These are phyloP conservation scores for Scytalopus superciliaris DNA, from an alignment of 2,113 vertebrate genomes.

Conservation along the genomic window DNA sequence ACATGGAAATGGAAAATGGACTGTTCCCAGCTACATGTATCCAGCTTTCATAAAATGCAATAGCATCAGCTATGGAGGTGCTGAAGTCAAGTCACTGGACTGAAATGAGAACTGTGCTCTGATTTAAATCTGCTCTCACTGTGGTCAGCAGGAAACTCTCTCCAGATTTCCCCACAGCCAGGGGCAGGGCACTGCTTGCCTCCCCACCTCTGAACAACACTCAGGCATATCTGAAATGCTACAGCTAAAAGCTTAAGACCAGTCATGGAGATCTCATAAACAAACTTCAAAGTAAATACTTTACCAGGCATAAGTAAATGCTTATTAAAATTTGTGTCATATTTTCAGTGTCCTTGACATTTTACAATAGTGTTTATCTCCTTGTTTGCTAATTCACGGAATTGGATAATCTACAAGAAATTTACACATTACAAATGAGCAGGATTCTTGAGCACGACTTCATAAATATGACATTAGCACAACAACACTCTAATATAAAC, in stretches of 20 bases:
- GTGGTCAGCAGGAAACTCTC: neutral
- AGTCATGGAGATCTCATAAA: neutral
- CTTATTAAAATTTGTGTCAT: neutral
- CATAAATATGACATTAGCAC: neutral
- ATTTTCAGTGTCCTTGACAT: slow-evolving; percentile 8
- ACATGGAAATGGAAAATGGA: neutral
- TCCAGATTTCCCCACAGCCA: neutral
- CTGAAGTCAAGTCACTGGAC: neutral
- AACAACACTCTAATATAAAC: neutral
- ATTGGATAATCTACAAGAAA: neutral
- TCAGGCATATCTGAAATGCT: neutral
- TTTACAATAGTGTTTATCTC: slow-evolving; percentile 15
- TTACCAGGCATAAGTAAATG: neutral
- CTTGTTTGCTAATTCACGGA: neutral
- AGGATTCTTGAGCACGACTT: neutral
- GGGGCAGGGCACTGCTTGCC: neutral
- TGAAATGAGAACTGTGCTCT: neutral
- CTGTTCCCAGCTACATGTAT: neutral
- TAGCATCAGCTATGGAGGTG: neutral
- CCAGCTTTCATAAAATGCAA: neutral
- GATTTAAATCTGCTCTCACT: neutral
- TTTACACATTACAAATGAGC: neutral
- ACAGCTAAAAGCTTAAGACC: neutral
- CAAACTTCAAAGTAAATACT: slow-evolving; percentile 6
- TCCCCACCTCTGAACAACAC: neutral